Evolutionary conservation across 2,113 vertebrate species (phyloP).

Genomic region (Gnathonemus echidnorhynchus): DNA sequence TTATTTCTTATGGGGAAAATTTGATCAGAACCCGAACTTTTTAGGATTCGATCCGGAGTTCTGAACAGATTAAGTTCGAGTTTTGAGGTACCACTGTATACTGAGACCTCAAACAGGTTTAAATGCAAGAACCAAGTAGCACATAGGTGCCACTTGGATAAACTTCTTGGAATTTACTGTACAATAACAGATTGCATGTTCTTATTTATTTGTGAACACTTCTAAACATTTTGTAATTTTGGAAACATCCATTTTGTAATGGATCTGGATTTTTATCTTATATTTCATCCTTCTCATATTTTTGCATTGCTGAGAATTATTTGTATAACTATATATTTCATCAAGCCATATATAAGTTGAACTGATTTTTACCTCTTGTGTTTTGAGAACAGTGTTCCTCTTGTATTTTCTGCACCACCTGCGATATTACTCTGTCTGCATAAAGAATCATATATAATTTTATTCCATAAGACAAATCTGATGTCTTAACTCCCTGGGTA

Average conservation of each 20-base stretch:
- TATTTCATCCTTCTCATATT: neutral
- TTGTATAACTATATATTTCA: neutral
- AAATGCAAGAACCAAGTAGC: neutral
- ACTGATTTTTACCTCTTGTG: neutral
- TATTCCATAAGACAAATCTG: conserved; percentile 58
- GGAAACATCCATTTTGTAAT: neutral
- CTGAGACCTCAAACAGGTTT: neutral
- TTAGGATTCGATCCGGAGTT: too few species aligned
- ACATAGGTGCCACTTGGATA: neutral
- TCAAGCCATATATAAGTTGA: neutral
- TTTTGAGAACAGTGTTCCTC: neutral
- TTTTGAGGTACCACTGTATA: too few species aligned
- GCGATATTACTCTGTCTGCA: conserved; percentile 40
- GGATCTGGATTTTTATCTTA: neutral
- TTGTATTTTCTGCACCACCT: neutral
- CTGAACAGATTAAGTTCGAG: too few species aligned
- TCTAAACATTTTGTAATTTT: neutral
- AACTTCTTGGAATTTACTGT: neutral
- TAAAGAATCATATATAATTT: conserved; percentile 42
- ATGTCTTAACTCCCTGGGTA: conserved; percentile 58
- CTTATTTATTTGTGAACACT: neutral
- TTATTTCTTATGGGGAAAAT: too few species aligned
- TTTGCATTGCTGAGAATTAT: neutral
- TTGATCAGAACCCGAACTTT: too few species aligned
- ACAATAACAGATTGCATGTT: neutral